phyloP scores from a whole-genome alignment of 2,113 vertebrate genomes.

The Etheostoma spectabile region DNA sequence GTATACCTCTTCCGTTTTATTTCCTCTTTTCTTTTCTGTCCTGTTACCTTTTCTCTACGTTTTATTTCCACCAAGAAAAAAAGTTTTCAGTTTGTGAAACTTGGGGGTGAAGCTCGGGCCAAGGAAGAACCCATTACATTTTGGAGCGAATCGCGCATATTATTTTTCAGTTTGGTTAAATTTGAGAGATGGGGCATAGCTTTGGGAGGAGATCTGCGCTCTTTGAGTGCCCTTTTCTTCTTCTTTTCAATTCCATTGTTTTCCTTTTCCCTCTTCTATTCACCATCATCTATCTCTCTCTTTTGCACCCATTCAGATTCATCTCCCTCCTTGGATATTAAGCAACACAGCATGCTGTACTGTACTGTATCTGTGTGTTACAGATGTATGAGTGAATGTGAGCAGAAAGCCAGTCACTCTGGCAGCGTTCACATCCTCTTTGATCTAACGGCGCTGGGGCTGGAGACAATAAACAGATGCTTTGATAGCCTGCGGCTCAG shows the following conservation, averaged over 20 bases:
- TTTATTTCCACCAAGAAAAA: no score
- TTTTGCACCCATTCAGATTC: no score
- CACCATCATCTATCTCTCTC: not conserved
- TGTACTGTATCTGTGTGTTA: not conserved
- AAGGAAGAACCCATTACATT: no score
- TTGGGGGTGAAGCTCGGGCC: no score
- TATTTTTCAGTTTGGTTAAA: no score
- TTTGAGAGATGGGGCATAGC: no score
- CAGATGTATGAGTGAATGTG: conserved; percentile 13
- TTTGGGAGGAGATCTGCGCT: no score
- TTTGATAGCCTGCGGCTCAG: conserved; percentile 56
- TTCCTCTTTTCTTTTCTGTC: not conserved
- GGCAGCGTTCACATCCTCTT: conserved; percentile 35
- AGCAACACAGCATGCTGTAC: not conserved
- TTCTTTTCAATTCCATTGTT: no score
- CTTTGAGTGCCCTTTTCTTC: no score
- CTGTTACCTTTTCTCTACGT: not conserved
- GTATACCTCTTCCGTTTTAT: not conserved
- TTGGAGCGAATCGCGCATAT: no score
- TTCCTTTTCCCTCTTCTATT: not conserved
- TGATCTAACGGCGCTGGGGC: conserved; percentile 39
- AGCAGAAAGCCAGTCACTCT: conserved; percentile 19
- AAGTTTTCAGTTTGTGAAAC: no score
- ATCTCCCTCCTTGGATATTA: not conserved
- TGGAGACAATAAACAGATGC: conserved; percentile 62